Conservation (phyloP, 2,888 invertebrate genomes). For the Chorisops tibialis region DNA sequence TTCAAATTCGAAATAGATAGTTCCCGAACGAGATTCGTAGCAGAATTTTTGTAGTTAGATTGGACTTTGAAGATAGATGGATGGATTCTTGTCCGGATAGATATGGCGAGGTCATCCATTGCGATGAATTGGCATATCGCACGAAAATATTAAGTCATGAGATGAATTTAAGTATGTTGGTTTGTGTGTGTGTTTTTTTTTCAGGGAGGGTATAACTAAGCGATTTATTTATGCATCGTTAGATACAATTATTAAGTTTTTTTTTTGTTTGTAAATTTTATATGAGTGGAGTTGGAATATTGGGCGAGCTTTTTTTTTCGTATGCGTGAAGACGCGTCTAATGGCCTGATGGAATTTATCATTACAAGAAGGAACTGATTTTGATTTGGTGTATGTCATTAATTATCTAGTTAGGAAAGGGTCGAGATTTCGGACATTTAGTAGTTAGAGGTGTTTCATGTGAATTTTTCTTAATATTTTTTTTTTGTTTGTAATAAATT, state of each 20-base stretch:
- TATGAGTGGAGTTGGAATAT: background rate
- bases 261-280: slow-evolving; percentile 24
- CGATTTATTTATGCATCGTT: slow-evolving; percentile 40
- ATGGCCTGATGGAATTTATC: background rate
- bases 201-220: slow-evolving; percentile 32
- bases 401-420: slow-evolving; percentile 20
- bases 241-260: slow-evolving; percentile 38
- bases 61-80: background rate
- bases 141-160: slow-evolving; percentile 22
- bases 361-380: background rate
- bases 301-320: background rate
- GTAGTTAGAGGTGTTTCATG: slow-evolving; percentile 21
- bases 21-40: background rate
- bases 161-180: no score
- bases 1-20: background rate
- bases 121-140: slow-evolving; percentile 4
- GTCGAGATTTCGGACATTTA: slow-evolving; percentile 1
- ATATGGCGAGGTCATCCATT: slow-evolving; percentile 3
- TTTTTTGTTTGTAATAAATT: no score
- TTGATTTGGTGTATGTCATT: slow-evolving; percentile 23
- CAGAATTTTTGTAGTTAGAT: background rate
- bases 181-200: slow-evolving; percentile 10
- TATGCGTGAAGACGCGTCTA: background rate
- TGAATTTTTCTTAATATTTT: no score
- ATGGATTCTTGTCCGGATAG: background rate